Evolutionary conservation across 2,113 vertebrate species (phyloP), one percentile per base, ranked within the genome.

Genomic region (Raja brachyura): DNA sequence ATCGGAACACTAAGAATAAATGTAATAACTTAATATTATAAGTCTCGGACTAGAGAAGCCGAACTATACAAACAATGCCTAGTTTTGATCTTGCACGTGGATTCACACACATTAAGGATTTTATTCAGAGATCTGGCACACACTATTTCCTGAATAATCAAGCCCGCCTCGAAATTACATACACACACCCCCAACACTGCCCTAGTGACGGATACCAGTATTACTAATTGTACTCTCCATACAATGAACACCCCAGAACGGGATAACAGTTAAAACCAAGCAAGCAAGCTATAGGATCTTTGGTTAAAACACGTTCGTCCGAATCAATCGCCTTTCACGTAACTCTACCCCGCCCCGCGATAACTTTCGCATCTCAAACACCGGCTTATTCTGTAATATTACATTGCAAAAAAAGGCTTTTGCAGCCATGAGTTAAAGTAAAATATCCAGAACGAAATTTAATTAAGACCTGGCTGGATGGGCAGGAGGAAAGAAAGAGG

Each of bases 71-170:
- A 85, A 88, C 31, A 18, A 61, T n/a, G 18, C 25, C 16, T 14
- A 63, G 83, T 14, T 61, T 31, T 63, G 28, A 16, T 88, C 28
- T 61, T 86, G 61, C 83, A 86, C 56, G 83, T 56, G 56, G 59
- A 61, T 61, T 0, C 48, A 85, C 25, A 75, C 73, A 28, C 7
- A 75, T 75, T 25, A 9, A 13, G 59, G 13, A 88, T 63, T 63
- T n/a, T 88, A 61, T 61, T 5, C n/a, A 31, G 90, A 28, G 66
- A 68, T 22, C 33, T 2, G 56, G 66, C 4, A 33, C 66, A 92
- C 39, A 22, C 66, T 73, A 92, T 92, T 92, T 92, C 90, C 90
- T 92, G 66, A 92, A 92, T 92, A 33, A 92, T 11, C 18, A 48
- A 88, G 63, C 90, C 7, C 90, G 66, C 63, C 66, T 25, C 18